Evolutionary conservation across 2,113 vertebrate genomes (phyloP).

Genomic region (Lepus americanus): DNA sequence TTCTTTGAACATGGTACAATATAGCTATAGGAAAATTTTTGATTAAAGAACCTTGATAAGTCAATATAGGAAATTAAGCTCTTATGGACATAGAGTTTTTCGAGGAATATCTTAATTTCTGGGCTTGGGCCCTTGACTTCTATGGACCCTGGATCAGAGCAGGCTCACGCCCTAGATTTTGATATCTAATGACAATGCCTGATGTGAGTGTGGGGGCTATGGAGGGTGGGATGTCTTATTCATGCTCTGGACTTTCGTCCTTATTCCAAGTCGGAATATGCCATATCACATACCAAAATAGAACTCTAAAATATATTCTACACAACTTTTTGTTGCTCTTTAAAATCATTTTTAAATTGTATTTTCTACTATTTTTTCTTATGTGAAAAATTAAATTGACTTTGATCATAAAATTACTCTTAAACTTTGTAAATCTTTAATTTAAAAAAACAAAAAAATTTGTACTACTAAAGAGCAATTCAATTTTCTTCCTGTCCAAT

Average conservation of each 20-base stretch:
- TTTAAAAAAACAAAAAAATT: neutral
- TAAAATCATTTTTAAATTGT: neutral
- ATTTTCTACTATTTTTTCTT: neutral
- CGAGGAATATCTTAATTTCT: neutral
- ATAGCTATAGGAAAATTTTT: neutral
- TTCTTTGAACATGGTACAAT: neutral
- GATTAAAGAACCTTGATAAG: neutral
- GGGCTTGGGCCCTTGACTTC: neutral
- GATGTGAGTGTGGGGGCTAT: neutral
- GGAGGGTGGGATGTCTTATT: neutral
- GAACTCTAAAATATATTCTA: neutral
- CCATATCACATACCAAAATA: neutral
- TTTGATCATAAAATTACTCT: neutral
- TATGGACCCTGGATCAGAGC: neutral
- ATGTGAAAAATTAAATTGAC: neutral
- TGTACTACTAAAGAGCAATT: neutral
- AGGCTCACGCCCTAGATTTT: neutral
- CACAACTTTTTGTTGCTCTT: neutral
- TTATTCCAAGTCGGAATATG: neutral
- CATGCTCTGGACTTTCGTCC: neutral
- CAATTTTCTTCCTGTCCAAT: neutral
- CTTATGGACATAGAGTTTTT: neutral
- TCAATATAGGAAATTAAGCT: neutral
- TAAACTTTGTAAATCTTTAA: neutral
- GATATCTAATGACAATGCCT: neutral